These are phyloP conservation scores for Ophion costatus DNA, from an alignment of 2,888 invertebrate genomes.

Conservation along the genomic window DNA sequence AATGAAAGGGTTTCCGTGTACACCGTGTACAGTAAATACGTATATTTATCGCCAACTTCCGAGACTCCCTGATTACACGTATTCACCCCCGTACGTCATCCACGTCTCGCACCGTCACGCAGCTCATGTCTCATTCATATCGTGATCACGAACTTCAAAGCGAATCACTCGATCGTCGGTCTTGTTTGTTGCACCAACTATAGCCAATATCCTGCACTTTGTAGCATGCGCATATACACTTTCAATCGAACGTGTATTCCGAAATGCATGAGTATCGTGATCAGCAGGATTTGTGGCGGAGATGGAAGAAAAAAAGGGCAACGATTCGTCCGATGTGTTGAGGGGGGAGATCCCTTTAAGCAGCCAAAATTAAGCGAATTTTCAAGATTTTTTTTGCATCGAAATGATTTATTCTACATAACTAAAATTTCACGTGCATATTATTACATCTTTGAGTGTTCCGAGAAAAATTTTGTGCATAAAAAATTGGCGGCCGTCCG, in stretches of 20 bases:
- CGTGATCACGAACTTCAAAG: constrained; percentile 37
- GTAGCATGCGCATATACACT: constrained; percentile 29
- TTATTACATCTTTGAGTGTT: too few species aligned
- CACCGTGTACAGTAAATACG: constrained; percentile 6
- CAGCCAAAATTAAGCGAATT: too few species aligned
- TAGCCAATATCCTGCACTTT: constrained; percentile 9
- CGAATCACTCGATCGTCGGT: constrained; percentile 31
- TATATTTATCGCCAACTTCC: constrained; percentile 16
- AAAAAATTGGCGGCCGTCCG: too few species aligned
- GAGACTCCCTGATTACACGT: constrained; percentile 44
- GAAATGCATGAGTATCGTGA: constrained; percentile 54
- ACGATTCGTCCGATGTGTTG: not conserved
- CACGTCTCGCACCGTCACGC: constrained; percentile 2
- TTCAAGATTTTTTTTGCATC: too few species aligned
- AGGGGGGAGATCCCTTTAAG: too few species aligned
- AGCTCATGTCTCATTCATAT: constrained; percentile 36
- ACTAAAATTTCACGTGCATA: too few species aligned
- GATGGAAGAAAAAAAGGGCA: not conserved
- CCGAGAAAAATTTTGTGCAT: too few species aligned
- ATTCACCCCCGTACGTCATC: constrained; percentile 30
- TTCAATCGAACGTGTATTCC: constrained; percentile 11
- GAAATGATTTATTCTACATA: too few species aligned
- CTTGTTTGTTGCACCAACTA: constrained; percentile 25
- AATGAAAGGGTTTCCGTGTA: constrained; percentile 23
- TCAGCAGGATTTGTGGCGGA: not conserved